These are phyloP conservation scores for Drosophila asahinai DNA, from an alignment of 1,140 invertebrate genomes.

Conservation along the genomic window DNA sequence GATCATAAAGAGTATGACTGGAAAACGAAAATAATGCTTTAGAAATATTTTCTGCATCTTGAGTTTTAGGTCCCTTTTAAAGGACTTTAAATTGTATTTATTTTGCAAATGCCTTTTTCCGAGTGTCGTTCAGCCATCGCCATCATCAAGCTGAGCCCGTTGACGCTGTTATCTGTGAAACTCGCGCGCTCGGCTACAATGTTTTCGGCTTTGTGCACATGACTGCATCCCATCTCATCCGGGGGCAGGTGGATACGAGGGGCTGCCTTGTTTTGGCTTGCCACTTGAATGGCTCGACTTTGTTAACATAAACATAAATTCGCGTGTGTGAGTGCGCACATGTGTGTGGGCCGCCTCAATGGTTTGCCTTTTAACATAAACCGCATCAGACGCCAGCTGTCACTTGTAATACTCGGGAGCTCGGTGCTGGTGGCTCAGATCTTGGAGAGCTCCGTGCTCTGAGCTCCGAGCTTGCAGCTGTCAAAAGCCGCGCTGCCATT, in stretches of 20 bases:
- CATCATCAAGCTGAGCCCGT: slow-evolving; percentile 23
- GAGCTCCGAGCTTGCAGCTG: slow-evolving; percentile 65
- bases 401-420: slow-evolving; percentile 67
- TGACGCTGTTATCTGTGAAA: slow-evolving; percentile 64
- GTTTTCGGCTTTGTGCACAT: slow-evolving; percentile 75
- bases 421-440: slow-evolving; percentile 1
- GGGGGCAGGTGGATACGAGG: slow-evolving; percentile 12
- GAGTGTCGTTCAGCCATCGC: slow-evolving; percentile 18
- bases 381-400: slow-evolving; percentile 78
- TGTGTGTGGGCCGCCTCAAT: slow-evolving; percentile 18
- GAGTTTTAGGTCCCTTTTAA: no score
- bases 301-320: slow-evolving; percentile 84
- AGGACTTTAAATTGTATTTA: not conserved
- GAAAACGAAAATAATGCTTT: not conserved
- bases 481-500: slow-evolving; percentile 76
- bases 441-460: slow-evolving; percentile 3
- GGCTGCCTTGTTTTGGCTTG: slow-evolving; percentile 73
- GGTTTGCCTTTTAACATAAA: slow-evolving; percentile 69
- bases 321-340: slow-evolving; percentile 31
- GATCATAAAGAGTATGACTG: not conserved
- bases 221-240: slow-evolving; percentile 64
- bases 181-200: slow-evolving; percentile 67
- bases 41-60: not conserved
- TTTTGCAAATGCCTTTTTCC: not conserved
- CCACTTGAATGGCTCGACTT: slow-evolving; percentile 80